Evolutionary conservation across 1,140 invertebrate genomes (phyloP).

Genomic region (Drosophila bocqueti): DNA sequence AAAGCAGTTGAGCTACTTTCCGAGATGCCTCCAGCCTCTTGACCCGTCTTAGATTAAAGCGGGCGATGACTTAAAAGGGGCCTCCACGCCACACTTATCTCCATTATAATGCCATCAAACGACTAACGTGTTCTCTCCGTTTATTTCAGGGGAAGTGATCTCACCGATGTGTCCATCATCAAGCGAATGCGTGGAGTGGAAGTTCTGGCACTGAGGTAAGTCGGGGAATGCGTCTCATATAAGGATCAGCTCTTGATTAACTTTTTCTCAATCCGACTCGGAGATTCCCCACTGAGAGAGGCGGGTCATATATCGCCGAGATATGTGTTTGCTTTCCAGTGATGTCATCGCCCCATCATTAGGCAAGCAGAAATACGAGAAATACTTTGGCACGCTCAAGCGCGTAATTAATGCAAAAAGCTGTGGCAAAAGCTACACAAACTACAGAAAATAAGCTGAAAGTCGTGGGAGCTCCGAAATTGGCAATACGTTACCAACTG

Average conservation of each 20-base stretch:
- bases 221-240: slow-evolving; percentile 3
- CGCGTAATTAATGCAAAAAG: slow-evolving; percentile 81
- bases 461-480: slow-evolving; percentile 77
- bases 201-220: slow-evolving; percentile 92
- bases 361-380: slow-evolving; percentile 63
- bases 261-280: slow-evolving; percentile 22
- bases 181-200: slow-evolving; percentile 92
- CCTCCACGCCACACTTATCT: slow-evolving; percentile 30
- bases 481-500: slow-evolving; percentile 63
- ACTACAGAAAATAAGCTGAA: slow-evolving; percentile 54
- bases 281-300: slow-evolving; percentile 5
- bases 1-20: slow-evolving; percentile 41
- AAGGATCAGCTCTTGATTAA: slow-evolving; percentile 19
- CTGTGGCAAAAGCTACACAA: slow-evolving; percentile 26
- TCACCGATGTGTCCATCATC: slow-evolving; percentile 91
- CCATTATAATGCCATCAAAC: slow-evolving; percentile 28
- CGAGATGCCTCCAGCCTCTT: slow-evolving; percentile 29
- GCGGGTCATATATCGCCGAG: slow-evolving; percentile 3
- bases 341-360: slow-evolving; percentile 59
- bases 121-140: slow-evolving; percentile 50
- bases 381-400: slow-evolving; percentile 76
- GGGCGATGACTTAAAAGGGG: slow-evolving; percentile 23
- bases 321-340: slow-evolving; percentile 46
- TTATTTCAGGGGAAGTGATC: slow-evolving; percentile 91
- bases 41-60: slow-evolving; percentile 31